Evolutionary conservation across 2,113 vertebrate genomes (phyloP), one percentile per base, ranked within the genome.

Genomic region (Pomatorhinus ruficollis): DNA sequence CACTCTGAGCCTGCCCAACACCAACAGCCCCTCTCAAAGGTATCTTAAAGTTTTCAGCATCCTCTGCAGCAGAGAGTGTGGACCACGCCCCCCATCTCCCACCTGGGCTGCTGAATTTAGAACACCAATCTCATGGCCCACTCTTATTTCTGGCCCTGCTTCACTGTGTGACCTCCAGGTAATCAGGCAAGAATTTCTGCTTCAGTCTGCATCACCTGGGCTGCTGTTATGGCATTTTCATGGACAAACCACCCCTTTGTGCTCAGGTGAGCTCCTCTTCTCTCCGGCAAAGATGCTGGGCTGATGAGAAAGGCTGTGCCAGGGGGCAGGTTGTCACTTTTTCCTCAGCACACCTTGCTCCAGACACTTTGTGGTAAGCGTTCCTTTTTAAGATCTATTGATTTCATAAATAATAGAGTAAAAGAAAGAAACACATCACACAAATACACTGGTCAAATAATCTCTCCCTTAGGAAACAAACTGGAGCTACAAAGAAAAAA

Each of bases 341-440:
- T 64, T 87, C 63, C 83, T 66, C 53, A 87, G 80, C 80, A 92
- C 65, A 83, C 54, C 72, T 92, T 61, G 42, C 85, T 63, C 59
- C 68, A 80, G 83, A 92, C 71, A 14, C 71, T 86, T 65, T 49
- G 71, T 16, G 16, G 47, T 63, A 71, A 78, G 27, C 4, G 11
- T 39, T 94, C 83, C 81, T 91, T 95, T 95, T 92, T 89, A 85
- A 91, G 78, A 68, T 37, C 56, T 88, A 96, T 88, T 76, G 83
- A 87, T 90, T 95, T 91, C 49, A 82, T 96, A 88, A 96, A 95
- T 95, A 95, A 95, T 89, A 83, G n/a, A 88, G 57, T 21, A 90
- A 92, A 89, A 53, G 80, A 86, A 95, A 95, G 85, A 74, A 77
- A 81, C 39, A 49, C 39, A 85, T 61, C 54, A 53, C 40, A 13